phyloP scores from a whole-genome alignment of 2,888 invertebrate genomes.

The Unio delphinus region DNA sequence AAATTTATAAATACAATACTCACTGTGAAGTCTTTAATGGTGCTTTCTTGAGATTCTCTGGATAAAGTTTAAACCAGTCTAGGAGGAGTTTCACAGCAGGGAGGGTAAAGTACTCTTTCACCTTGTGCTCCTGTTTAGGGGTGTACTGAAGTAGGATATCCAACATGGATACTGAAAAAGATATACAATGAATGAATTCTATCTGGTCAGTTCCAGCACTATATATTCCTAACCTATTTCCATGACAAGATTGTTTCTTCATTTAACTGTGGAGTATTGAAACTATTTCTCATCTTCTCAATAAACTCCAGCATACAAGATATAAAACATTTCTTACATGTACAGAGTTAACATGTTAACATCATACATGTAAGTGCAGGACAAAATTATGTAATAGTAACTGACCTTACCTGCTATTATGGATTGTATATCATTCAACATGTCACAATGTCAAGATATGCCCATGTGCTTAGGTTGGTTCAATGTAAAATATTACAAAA shows the following conservation, averaged over 20 bases:
- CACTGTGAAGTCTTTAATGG: constrained; percentile 61
- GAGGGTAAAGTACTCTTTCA: constrained; percentile 79
- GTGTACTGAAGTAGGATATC: constrained; percentile 67
- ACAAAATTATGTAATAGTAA: too few species aligned
- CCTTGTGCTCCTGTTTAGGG: constrained; percentile 76
- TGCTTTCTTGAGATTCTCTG: constrained; percentile 46
- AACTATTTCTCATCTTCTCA: background rate
- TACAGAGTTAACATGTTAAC: too few species aligned
- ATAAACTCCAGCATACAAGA: too few species aligned
- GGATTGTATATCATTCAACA: too few species aligned
- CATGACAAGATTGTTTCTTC: too few species aligned
- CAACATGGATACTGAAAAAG: constrained; percentile 58
- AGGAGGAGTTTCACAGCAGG: constrained; percentile 84
- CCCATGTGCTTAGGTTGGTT: too few species aligned
- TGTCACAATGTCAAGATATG: too few species aligned
- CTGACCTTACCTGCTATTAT: too few species aligned
- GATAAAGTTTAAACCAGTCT: constrained; percentile 77
- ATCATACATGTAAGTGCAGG: too few species aligned
- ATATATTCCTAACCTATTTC: background rate
- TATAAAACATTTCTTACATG: too few species aligned
- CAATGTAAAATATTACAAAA: too few species aligned
- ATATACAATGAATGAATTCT: too few species aligned
- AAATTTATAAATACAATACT: constrained; percentile 16
- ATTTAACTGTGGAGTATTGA: background rate
- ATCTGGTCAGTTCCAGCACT: background rate